Base-by-base conservation (phyloP, 2,113 vertebrate genomes). In the Athene cunicularia region DNA sequence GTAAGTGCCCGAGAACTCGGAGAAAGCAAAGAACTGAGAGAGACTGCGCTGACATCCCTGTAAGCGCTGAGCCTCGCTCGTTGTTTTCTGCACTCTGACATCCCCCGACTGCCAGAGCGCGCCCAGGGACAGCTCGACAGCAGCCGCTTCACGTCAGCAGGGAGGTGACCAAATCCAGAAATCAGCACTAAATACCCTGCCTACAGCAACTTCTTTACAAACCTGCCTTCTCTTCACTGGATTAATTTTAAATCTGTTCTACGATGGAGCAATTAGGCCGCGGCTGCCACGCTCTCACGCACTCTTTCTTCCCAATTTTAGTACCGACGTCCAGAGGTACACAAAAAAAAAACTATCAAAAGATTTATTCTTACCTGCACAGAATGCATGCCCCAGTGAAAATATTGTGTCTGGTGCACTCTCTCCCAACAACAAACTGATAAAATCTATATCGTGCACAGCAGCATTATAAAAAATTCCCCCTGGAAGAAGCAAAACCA, bases 301-400 rank as follows among this genome's bases (percentile, higher is more conserved):
- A 1, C 26, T 27, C 19, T 17, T 67, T 58, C 58, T 27, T 56
- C 60, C 22, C 37, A 35, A 3, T 49, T 39, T 27, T 24, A 63
- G 21, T 8, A 18, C 21, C 12, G 5, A 63, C 28, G 13, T 8
- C 20, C 79, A 71, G 56, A 90, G 12, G 6, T 19, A 68, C 53
- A 8, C 15, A 59, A n/a, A 6, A 33, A 59, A n/a, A 6, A 33
- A 67, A 75, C 7, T 6, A 52, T 3, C 43, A 32, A 32, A 37
- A 74, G 12, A 8, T 19, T 64, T 21, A 43, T 30, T 71, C 91
- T 59, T 87, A 97, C 97, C 97, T 86, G 95, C 55, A 71, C 95
- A 97, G 95, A 97, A 95, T 0, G 84, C 91, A 14, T 97, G 92
- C 11, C 95, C 95, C 76, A 97, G 72, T 16, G 97, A 95, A 67